Evolutionary conservation across 1,140 invertebrate genomes (phyloP), one percentile per base, ranked within the genome.

Genomic region (Pogonognathellus flavescens): DNA sequence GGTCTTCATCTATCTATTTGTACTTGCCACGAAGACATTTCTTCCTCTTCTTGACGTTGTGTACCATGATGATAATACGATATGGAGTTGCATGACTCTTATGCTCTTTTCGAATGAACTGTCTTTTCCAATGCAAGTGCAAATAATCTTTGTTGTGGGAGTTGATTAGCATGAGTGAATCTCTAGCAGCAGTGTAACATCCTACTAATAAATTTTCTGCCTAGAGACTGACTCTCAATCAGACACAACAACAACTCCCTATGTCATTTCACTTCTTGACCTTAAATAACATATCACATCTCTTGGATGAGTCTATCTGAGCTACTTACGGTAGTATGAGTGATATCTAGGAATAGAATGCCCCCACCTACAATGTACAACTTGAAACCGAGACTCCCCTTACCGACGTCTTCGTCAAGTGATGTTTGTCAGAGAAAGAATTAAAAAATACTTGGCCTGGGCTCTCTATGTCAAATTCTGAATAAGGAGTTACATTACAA

Each of bases 401-500:
- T 76, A 18, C 14, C 70, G 53, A 5, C 53, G 2, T n/a, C n/a
- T n/a, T 57, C 41, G 41, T 76, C 41, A 76, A 50, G 62, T 31
- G 18, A 66, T 25, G 7, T 25, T 25, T 66, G 22, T 25, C 70
- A 31, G 8, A 76, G 8, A n/a, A 1, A 41, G 41, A 76, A 49
- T 76, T 76, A 41, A 76, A 76, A 76, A 76, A 31, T 31, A n/a
- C 31, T 41, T 41, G 31, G 31, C 31, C 53, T n/a, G 2, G 11
- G 22, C 25, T 70, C n/a, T 70, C 41, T 76, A 14, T 76, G 41
- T 50, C 70, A 76, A 50, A 76, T 49, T 76, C 70, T 76, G 41
- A 76, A 76, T 49, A 76, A 76, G 70, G 70, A 76, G 70, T 76
- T 76, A 50, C 41, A 18, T 62, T n/a, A 62, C 13, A 57, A 57